phyloP scores from a whole-genome alignment of 2,888 invertebrate genomes.

The Pterostichus niger region DNA sequence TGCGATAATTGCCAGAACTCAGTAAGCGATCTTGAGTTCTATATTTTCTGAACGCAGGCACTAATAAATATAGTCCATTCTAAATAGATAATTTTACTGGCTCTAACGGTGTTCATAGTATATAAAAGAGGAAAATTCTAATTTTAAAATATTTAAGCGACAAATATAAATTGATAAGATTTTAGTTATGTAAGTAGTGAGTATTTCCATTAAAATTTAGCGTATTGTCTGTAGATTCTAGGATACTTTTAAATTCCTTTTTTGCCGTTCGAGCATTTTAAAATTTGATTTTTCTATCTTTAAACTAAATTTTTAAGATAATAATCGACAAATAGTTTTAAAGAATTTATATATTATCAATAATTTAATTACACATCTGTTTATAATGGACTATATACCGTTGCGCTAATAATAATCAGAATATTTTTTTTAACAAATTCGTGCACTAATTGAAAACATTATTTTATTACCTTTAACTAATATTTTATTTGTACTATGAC shows the following conservation, averaged over 20 bases:
- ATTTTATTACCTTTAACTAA: not conserved
- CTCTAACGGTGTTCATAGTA: not conserved
- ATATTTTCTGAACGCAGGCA: no score
- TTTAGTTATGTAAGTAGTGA: not conserved
- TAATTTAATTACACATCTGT: not conserved
- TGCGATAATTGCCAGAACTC: no score
- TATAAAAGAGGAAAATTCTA: not conserved
- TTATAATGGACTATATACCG: slow-evolving; percentile 1
- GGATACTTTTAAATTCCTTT: not conserved
- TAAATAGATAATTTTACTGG: not conserved
- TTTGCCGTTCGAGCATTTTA: not conserved
- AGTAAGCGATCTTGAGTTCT: no score
- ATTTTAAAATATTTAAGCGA: slow-evolving; percentile 1
- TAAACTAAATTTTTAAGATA: not conserved
- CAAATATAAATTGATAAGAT: not conserved
- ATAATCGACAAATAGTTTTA: not conserved
- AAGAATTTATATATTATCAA: not conserved
- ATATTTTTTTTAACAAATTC: not conserved
- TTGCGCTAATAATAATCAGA: not conserved
- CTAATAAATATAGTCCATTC: not conserved
- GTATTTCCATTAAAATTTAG: slow-evolving; percentile 3
- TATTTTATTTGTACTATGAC: slow-evolving; percentile 27
- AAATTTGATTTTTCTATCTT: not conserved
- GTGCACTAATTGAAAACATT: not conserved
- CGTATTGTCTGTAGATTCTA: not conserved